Evolutionary conservation across 2,113 vertebrate species (phyloP).

Genomic region (Peromyscus leucopus): DNA sequence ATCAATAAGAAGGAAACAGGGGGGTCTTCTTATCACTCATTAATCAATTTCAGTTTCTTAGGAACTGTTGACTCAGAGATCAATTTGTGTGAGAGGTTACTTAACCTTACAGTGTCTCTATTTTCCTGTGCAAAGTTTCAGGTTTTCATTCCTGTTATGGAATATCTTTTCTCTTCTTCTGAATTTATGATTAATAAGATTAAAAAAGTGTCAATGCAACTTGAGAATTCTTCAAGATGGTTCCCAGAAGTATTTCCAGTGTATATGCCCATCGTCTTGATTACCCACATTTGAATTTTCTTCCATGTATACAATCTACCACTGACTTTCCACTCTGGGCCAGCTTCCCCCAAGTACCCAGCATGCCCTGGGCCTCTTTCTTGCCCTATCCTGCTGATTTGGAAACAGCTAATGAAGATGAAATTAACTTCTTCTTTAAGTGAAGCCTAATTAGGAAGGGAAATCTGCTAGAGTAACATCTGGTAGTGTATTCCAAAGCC

Average conservation of each 20-base stretch:
- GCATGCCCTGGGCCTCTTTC: constrained; percentile 67
- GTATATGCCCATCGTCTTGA: not conserved
- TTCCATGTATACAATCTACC: not conserved
- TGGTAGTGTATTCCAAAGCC: constrained; percentile 80
- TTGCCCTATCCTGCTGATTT: constrained; percentile 76
- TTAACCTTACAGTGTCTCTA: constrained; percentile 50
- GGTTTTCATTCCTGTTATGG: constrained; percentile 24
- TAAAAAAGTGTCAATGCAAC: not conserved
- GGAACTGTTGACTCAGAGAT: constrained; percentile 70
- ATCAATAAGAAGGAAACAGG: constrained; percentile 79
- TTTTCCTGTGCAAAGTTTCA: constrained; percentile 29
- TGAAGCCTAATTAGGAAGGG: constrained; percentile 81
- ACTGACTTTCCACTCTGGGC: not conserved
- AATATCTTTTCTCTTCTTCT: not conserved
- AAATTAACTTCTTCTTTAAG: constrained; percentile 84
- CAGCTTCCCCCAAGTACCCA: constrained; percentile 70
- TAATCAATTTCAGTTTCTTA: constrained; percentile 75
- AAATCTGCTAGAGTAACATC: constrained; percentile 82
- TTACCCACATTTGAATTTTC: constrained; percentile 12
- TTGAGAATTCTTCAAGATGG: constrained; percentile 35
- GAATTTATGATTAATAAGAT: constrained; percentile 13
- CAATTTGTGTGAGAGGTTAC: constrained; percentile 60
- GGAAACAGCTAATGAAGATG: constrained; percentile 79
- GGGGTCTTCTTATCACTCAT: constrained; percentile 71
- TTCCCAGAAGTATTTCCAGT: constrained; percentile 26